Evolutionary conservation across 2,888 invertebrate species (phyloP), one percentile per base, ranked within the genome.

Genomic region (Cataglyphis cursor): DNA sequence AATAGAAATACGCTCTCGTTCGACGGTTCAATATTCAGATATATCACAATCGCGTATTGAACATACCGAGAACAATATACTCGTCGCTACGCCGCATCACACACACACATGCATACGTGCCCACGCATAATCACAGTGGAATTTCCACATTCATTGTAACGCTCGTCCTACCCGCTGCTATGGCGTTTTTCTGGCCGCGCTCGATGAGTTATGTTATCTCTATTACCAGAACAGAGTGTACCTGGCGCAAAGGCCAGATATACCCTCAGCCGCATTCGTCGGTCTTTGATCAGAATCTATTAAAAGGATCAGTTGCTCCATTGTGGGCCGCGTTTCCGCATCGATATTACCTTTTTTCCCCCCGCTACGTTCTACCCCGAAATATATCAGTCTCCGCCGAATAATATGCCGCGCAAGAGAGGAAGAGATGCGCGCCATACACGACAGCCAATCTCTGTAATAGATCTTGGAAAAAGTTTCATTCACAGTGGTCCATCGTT

Each of bases 251-350:
- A 89, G 86, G 73, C 76, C 80, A 81, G 81, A 57, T 74, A 88
- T 89, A 90, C 87, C 89, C 86, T 85, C 82, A 84, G 85, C 83
- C 88, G 76, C 68, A 15, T 72, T 44, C 78, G 68, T 76, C 73
- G 74, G 86, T 88, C 90, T 90, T 90, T 90, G 90, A 90, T 89
- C 88, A 90, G 89, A 82, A 89, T 90, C 90, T 90, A 90, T 90
- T 85, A 89, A 90, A 90, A 88, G 89, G 90, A 90, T 90, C 90
- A 90, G 89, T 88, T 87, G 89, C 84, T 86, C 88, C 90, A 89
- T 89, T 89, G 89, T 89, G 82, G 80, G 68, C 88, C 89, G 83
- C 83, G 83, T 86, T 88, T 73, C 88, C 31, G 86, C 85, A 85
- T 85, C 86, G 90, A 84, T 88, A 90, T 90, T 90, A 89, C 89